phyloP scores from a whole-genome alignment of 2,113 vertebrate species.

The Antechinus flavipes region DNA sequence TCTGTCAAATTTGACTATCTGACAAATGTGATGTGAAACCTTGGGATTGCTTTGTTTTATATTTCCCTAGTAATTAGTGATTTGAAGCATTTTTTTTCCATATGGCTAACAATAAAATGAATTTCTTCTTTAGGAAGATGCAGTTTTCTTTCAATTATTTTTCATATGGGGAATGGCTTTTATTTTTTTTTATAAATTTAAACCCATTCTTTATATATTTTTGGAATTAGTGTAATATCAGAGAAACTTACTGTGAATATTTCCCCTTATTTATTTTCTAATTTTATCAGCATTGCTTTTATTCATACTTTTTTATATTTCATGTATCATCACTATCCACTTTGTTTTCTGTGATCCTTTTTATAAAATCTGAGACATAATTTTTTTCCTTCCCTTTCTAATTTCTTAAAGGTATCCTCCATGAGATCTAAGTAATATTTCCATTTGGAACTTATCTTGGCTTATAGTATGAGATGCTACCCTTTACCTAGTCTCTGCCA shows the following conservation, averaged over 20 bases:
- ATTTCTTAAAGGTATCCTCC: not conserved
- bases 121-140: not conserved
- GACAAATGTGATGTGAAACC: not conserved
- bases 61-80: not conserved
- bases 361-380: not conserved
- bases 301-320: not conserved
- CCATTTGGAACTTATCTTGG: not conserved
- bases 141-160: not conserved
- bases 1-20: not conserved
- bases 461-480: not conserved
- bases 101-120: not conserved
- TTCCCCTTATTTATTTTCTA: not conserved
- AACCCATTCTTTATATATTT: not conserved
- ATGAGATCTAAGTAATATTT: not conserved
- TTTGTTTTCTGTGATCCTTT: not conserved
- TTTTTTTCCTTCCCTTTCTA: not conserved
- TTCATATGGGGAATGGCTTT: not conserved
- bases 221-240: not conserved
- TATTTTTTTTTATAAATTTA: not conserved
- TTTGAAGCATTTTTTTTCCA: not conserved
- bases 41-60: not conserved
- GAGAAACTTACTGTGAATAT: not conserved
- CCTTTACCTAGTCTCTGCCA: not conserved
- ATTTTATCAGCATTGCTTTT: not conserved
- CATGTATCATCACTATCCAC: not conserved